Conservation (phyloP, 2,797 vertebrate genomes). For the Antrozous pallidus region DNA sequence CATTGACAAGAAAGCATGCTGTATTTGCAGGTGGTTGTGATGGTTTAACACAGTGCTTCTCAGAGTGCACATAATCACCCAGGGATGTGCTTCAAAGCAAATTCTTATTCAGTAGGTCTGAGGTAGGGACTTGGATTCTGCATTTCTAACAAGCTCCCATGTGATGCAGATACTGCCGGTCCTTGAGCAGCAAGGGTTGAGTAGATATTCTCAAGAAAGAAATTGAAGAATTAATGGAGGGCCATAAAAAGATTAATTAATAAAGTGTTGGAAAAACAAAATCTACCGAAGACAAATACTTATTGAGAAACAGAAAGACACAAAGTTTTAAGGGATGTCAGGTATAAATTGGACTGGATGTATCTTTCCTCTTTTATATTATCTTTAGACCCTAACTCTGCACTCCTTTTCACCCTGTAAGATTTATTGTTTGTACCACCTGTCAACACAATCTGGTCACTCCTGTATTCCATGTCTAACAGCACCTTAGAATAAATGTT, state of each 20-base stretch:
- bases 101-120: background rate
- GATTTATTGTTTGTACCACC: background rate
- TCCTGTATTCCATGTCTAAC: background rate
- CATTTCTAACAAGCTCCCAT: background rate
- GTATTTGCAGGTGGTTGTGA: background rate
- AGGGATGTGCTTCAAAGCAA: background rate
- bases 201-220: background rate
- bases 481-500: background rate
- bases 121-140: background rate
- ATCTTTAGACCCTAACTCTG: background rate
- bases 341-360: background rate
- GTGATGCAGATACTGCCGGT: fast-evolving
- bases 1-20: background rate
- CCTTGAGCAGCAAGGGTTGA: background rate
- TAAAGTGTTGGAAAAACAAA: background rate
- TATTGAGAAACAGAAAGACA: background rate
- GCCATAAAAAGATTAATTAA: background rate
- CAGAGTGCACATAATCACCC: background rate
- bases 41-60: background rate
- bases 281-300: background rate
- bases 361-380: background rate
- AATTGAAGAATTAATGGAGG: background rate
- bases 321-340: background rate
- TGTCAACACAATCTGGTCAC: background rate
- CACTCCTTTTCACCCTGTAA: background rate